phyloP scores from a whole-genome alignment of 2,888 invertebrate species.

The Tetranychus piercei region DNA sequence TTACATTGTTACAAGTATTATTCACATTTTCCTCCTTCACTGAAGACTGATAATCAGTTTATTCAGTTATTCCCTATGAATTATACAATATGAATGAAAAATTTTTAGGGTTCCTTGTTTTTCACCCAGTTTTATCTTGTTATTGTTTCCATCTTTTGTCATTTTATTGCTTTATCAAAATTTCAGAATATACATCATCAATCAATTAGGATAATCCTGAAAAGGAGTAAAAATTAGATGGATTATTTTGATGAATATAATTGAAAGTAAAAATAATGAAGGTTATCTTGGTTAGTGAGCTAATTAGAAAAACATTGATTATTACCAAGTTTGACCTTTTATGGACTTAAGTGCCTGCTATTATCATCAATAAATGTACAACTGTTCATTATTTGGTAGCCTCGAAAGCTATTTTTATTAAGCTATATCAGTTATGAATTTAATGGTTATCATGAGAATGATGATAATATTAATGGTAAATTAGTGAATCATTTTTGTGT shows the following conservation, averaged over 20 bases:
- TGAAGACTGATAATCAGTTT: background rate
- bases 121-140: background rate
- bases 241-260: background rate
- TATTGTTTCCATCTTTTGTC: background rate
- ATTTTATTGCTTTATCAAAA: background rate
- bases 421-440: background rate
- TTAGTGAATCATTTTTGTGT: background rate
- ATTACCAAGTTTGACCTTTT: too few relatives aligned
- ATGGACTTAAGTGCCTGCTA: too few relatives aligned
- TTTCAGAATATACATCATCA: background rate
- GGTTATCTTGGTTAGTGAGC: background rate
- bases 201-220: background rate
- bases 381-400: background rate
- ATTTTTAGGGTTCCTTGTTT: background rate
- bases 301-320: too few relatives aligned
- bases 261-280: background rate
- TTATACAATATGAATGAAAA: too few relatives aligned
- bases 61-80: too few relatives aligned
- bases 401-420: background rate
- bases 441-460: background rate
- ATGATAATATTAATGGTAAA: background rate
- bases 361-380: too few relatives aligned
- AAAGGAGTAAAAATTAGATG: background rate
- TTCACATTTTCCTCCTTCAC: background rate
- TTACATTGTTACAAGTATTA: background rate